Base-by-base conservation (phyloP, 2,888 invertebrate genomes). In the Marasmarcha lunaedactyla region DNA sequence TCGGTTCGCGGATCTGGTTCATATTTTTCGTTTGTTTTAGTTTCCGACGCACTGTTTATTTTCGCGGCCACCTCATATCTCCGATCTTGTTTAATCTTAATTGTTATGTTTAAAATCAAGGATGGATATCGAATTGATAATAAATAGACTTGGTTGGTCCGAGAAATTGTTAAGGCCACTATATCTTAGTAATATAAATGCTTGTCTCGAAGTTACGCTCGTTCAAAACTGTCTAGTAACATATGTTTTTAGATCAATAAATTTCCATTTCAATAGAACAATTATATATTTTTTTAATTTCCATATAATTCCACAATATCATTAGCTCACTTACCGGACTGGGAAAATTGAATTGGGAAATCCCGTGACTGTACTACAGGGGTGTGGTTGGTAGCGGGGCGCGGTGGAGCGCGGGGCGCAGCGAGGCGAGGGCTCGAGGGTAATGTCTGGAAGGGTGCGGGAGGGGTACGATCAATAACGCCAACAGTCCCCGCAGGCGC, bases 281-380 rank as follows among this genome's bases (percentile, higher is more conserved):
- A 35, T 3, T 35, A 15, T 35, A 15, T 11, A 6, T 9, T n/a
- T 11, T 10, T 35, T 35, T 35, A n/a, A n/a, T n/a, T n/a, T n/a
- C n/a, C n/a, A n/a, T n/a, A n/a, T n/a, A 27, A 33, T 39, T 36
- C 33, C 33, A 40, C 36, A 26, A 35, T 27, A 15, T 33, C 10
- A 11, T 34, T 34, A 44, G 39, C 13, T 36, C 47, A 46, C 50
- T 58, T 60, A 62, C 54, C 61, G 54, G 57, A 65, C 68, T 52
- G 53, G 59, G 64, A 58, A 76, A 76, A 77, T 77, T 71, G 69
- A 71, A 74, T 77, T 71, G 83, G 81, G 81, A 83, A 79, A 77
- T 72, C 79, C 81, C 74, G 63, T 83, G 83, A 81, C 67, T 79
- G 66, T 71, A 57, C 60, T 51, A 56, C 65, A 76, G 78, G 77